Evolutionary conservation across 2,888 invertebrate genomes (phyloP).

Genomic region (Meiosimyza decipiens): DNA sequence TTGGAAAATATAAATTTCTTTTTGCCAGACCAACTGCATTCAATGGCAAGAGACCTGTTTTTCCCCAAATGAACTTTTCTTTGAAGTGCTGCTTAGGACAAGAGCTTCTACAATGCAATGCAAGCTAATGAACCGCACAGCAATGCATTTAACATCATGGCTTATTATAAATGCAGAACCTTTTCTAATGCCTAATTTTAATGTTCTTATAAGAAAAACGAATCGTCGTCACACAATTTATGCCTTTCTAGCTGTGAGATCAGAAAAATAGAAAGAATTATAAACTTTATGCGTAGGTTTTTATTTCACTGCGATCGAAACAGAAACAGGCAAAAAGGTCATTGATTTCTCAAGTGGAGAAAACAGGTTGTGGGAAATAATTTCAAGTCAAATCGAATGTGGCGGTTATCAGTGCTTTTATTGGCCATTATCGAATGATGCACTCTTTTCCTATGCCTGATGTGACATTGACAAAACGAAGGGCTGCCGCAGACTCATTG

Average conservation of each 20-base stretch:
- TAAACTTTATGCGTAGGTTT: background rate
- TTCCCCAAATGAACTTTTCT: too few species aligned
- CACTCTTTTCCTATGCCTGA: background rate
- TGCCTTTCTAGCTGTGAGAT: background rate
- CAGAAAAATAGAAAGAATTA: too few species aligned
- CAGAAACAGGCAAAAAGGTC: background rate
- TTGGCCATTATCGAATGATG: background rate
- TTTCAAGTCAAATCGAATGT: background rate
- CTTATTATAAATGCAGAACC: constrained; percentile 23
- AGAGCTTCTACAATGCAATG: too few species aligned
- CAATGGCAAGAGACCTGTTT: too few species aligned
- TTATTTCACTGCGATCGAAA: background rate
- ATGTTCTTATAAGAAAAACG: background rate
- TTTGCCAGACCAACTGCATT: too few species aligned
- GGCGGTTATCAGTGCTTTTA: background rate
- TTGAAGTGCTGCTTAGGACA: too few species aligned
- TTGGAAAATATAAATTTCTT: too few species aligned
- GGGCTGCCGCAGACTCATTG: background rate
- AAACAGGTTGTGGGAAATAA: constrained; percentile 1
- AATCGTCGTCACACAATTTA: constrained; percentile 9
- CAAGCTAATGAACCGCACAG: constrained; percentile 10
- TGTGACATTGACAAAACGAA: constrained; percentile 19
- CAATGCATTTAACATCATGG: background rate
- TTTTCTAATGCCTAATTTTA: background rate
- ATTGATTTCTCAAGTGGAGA: background rate